phyloP scores from a whole-genome alignment of 2,888 invertebrate species.

The Rhopalosiphum nymphaeae region DNA sequence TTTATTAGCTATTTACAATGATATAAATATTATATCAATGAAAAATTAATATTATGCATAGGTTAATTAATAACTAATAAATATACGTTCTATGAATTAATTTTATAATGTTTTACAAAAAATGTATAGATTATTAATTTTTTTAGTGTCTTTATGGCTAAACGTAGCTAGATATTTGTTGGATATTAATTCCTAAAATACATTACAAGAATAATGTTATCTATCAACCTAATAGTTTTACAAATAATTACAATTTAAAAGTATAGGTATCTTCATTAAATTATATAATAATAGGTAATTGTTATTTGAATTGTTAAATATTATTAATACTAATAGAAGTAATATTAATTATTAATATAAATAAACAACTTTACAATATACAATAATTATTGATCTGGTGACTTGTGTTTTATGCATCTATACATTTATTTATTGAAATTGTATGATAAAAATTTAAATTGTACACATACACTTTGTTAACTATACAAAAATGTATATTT shows the following conservation, averaged over 20 bases:
- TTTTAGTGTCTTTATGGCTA: neutral
- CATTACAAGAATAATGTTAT: neutral
- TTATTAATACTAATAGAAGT: too few relatives aligned
- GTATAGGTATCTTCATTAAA: neutral
- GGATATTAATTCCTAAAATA: slow-evolving; percentile 7
- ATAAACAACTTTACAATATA: neutral
- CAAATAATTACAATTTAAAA: neutral
- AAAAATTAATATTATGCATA: neutral
- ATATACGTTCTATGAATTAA: neutral
- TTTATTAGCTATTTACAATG: neutral
- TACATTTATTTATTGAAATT: neutral
- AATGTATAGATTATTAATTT: neutral
- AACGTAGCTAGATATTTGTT: neutral
- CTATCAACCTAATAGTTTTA: neutral
- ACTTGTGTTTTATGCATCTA: neutral
- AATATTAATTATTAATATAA: neutral
- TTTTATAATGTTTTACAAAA: neutral
- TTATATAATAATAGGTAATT: neutral
- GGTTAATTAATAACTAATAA: neutral
- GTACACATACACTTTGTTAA: neutral
- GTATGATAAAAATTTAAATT: neutral
- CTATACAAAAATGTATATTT: neutral
- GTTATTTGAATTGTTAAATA: neutral
- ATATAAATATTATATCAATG: neutral
- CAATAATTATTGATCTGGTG: neutral